Conservation (phyloP, 1,140 invertebrate genomes). For the Trialeurodes vaporariorum region DNA sequence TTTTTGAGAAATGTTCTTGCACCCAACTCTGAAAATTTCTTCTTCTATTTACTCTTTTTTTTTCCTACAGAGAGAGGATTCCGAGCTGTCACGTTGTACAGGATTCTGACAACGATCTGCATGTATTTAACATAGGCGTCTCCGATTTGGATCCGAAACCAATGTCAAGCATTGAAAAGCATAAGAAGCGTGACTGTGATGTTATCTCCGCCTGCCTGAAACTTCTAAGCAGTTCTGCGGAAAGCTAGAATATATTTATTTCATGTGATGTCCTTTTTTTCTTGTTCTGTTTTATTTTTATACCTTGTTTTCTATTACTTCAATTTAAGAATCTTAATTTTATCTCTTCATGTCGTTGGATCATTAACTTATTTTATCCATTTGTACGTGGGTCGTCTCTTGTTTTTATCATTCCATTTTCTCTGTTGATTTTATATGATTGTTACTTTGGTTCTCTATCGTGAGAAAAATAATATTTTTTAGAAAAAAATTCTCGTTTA, state of each 20-base stretch:
- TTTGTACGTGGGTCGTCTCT: too few species aligned
- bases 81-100: constrained; percentile 9
- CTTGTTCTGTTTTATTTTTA: too few species aligned
- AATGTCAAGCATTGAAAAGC: constrained; percentile 39
- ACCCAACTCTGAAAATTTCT: too few species aligned
- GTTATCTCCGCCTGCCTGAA: constrained; percentile 32
- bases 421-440: too few species aligned
- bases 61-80: constrained; percentile 24
- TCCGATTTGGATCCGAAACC: constrained; percentile 43
- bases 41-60: constrained; percentile 17
- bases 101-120: constrained; percentile 32
- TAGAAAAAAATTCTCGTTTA: too few species aligned
- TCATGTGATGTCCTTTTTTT: neutral
- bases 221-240: neutral
- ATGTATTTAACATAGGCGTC: constrained; percentile 36
- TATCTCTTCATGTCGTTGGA: neutral
- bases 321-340: neutral
- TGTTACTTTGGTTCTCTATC: too few species aligned
- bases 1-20: too few species aligned
- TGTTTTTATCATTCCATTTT: too few species aligned
- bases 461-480: too few species aligned
- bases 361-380: too few species aligned
- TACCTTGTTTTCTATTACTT: neutral
- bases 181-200: constrained; percentile 36
- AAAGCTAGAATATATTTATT: neutral